Conservation (phyloP, 2,888 invertebrate genomes). For the Erebia epiphron region DNA sequence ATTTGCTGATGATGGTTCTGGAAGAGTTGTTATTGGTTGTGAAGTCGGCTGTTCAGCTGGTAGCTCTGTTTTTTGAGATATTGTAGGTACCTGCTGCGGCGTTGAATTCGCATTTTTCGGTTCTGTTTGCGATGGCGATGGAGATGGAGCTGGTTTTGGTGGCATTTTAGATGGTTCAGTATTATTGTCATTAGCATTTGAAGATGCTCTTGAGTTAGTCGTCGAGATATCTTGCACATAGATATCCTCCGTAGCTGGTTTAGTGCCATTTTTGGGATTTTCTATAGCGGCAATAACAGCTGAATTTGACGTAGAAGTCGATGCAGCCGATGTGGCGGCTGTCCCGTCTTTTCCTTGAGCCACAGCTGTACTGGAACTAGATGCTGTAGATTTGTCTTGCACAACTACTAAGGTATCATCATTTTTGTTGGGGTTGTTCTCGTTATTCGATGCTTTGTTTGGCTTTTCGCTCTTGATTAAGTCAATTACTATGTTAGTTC, state of each 20-base stretch:
- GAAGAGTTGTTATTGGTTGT: not conserved
- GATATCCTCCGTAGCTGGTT: conserved; percentile 36
- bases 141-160: not conserved
- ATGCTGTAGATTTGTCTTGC: conserved; percentile 40
- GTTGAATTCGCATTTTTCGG: too few species aligned
- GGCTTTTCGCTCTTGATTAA: conserved; percentile 35
- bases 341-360: conserved; percentile 32
- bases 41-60: not conserved
- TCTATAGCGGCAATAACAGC: conserved; percentile 41
- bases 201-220: conserved; percentile 37
- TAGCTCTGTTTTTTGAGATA: not conserved
- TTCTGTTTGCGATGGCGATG: not conserved
- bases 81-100: not conserved
- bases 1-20: not conserved
- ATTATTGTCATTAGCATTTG: conserved; percentile 25
- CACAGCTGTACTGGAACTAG: conserved; percentile 37
- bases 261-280: conserved; percentile 34
- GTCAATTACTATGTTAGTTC: conserved; percentile 50
- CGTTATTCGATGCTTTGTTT: conserved; percentile 14
- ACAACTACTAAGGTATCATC: conserved; percentile 41
- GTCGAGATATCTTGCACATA: conserved; percentile 39
- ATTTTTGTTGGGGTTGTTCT: conserved; percentile 15
- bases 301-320: conserved; percentile 39
- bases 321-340: conserved; percentile 36
- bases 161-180: not conserved